Conservation (phyloP, 2,888 invertebrate genomes). For the Acronicta alni region DNA sequence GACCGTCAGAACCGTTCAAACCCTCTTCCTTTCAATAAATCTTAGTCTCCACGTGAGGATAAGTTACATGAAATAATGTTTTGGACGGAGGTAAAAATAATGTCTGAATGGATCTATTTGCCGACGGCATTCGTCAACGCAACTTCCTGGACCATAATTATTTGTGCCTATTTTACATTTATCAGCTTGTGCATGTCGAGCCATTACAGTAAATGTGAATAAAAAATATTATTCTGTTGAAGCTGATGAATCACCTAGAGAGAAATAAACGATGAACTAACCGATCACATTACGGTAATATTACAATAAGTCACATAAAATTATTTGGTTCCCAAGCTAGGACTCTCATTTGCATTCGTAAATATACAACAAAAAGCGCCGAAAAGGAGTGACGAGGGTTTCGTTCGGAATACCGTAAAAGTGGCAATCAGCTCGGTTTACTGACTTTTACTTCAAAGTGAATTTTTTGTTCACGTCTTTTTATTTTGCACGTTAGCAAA, state of each 20-base stretch:
- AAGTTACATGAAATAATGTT: constrained; percentile 2
- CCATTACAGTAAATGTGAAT: too few species aligned
- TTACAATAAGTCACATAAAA: constrained; percentile 51
- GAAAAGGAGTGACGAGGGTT: constrained; percentile 80
- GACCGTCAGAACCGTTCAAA: constrained; percentile 7
- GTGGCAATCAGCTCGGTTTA: constrained; percentile 81
- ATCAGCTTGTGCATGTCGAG: too few species aligned
- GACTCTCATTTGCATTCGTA: constrained; percentile 73
- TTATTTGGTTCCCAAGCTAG: constrained; percentile 47
- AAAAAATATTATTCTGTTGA: too few species aligned
- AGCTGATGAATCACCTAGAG: too few species aligned
- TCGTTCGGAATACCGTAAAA: constrained; percentile 80
- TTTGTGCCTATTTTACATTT: too few species aligned
- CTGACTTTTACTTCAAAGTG: constrained; percentile 79
- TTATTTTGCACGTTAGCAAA: constrained; percentile 68
- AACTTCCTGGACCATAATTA: too few species aligned
- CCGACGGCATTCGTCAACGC: not conserved
- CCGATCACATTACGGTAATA: constrained; percentile 27
- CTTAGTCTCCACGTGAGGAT: constrained; percentile 1
- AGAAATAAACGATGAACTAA: too few species aligned
- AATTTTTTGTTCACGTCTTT: constrained; percentile 73
- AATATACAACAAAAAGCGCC: constrained; percentile 74
- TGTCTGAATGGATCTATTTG: not conserved
- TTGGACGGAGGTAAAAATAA: constrained; percentile 1
- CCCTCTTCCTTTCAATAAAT: constrained; percentile 25